Evolutionary conservation across 1,140 invertebrate genomes (phyloP), one percentile per base, ranked within the genome.

Genomic region (Eufriesea mexicana): DNA sequence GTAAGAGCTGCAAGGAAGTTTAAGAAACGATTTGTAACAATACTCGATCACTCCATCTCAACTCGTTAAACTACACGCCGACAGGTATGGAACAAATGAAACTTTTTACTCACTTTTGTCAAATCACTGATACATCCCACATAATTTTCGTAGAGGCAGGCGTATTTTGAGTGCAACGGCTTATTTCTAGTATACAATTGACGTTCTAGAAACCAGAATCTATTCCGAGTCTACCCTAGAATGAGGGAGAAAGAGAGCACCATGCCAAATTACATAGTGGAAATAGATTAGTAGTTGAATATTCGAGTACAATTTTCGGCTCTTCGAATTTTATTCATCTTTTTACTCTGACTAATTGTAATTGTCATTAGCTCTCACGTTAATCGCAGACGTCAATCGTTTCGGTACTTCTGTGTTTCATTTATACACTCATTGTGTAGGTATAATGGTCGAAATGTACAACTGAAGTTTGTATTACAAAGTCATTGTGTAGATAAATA

Each of bases 111-210:
- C 67, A 76, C 67, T 23, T 75, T 62, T 59, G 42, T 12, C n/a
- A 47, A 55, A 1, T 14, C 8, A 28, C 28, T 5, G 12, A 62
- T 9, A 51, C n/a, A 9, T 57, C 42, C 14, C 16, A 64, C 12
- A 25, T 73, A 35, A 47, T 49, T 66, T 67, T 73, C 42, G 8
- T 16, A 18, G 0, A 59, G n/a, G 72, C 20, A 14, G 5, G 16
- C 16, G 25, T 85, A 25, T 82, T 85, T 67, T 47, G 47, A 47
- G 55, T 85, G 57, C 55, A 25, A 45, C 47, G 20, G 47, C 35
- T 86, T 85, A 85, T 86, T 86, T 86, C 64, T 74, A 83, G 68
- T 78, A 18, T 74, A 78, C 51, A 87, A 83, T 86, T 57, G 70
- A 86, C 23, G 70, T 70, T 86, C 84, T 78, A 83, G 74, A 86